Evolutionary conservation across 2,888 invertebrate species (phyloP), one percentile per base, ranked within the genome.

Genomic region (Chloroclysta siterata): DNA sequence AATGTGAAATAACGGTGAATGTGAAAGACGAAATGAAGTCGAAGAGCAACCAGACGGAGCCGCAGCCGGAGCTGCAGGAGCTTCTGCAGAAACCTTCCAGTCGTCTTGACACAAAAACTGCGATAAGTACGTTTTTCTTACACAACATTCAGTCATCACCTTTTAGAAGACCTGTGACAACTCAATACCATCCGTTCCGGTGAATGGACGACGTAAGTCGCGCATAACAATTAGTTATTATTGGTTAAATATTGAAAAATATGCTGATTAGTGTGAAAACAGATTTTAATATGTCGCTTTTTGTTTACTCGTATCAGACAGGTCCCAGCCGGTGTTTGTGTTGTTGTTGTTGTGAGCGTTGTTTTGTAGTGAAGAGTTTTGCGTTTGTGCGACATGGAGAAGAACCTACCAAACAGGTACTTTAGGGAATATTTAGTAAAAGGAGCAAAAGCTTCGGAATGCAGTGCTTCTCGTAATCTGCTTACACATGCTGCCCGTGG

Each of bases 41-140:
- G 33, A 85, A 76, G 65, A 80, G 71, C 63, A 84, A 81, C 17
- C 81, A 82, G 28, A 47, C 70, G 39, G 79, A 75, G 60, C 74
- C 79, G 51, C 86, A 82, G 75, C 84, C 90, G 33, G 92, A 93
- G 81, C 80, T 92, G 71, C 85, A 93, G 76, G 92, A 90, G 72
- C 74, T 93, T 66, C 81, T 93, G 61, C 88, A 88, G 73, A 90
- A 89, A 71, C 86, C 88, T 22, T 76, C 74, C 73, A 79, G 80
- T 71, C 75, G 81, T 54, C 79, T 84, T 33, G 84, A 83, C 54
- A 83, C 77, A 74, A 71, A 88, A 84, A 75, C 81, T 64, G 81
- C 80, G 69, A 85, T 87, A 87, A 85, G 91, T 91, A 89, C 71
- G 92, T 89, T 73, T 80, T 79, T 72, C 60, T 71, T 75, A 77